Evolutionary conservation across 2,797 vertebrate species (phyloP).

Genomic region (Tragelaphus eurycerus): DNA sequence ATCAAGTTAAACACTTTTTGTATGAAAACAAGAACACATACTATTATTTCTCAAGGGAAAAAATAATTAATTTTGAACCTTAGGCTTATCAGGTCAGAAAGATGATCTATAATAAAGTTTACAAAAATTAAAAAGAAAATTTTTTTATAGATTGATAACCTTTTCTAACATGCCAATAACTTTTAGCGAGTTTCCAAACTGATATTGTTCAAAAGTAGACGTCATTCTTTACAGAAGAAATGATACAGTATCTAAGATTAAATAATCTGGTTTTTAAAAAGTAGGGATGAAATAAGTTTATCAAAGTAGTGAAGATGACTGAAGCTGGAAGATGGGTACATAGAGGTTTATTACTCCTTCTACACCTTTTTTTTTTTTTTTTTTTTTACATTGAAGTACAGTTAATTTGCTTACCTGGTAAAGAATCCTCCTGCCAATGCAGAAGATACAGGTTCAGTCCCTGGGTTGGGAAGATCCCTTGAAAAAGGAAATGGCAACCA

Average conservation of each 20-base stretch:
- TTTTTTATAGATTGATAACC: background rate
- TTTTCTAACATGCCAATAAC: background rate
- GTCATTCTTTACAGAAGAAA: conserved; percentile 3
- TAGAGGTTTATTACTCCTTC: background rate
- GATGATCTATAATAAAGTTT: background rate
- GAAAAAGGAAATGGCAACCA: background rate
- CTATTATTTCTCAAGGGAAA: conserved; percentile 38
- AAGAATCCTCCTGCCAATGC: background rate
- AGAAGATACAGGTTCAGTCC: background rate
- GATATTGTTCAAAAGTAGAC: background rate
- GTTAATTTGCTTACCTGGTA: background rate
- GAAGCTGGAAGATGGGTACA: background rate
- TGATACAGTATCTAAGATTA: background rate
- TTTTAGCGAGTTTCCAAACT: background rate
- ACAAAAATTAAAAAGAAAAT: background rate
- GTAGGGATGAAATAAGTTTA: background rate
- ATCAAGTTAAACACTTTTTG: conserved; percentile 44
- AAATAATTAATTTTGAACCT: conserved; percentile 62
- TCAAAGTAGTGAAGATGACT: background rate
- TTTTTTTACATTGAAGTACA: background rate
- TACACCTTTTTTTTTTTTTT: background rate
- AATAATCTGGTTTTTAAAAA: background rate
- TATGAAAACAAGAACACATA: background rate
- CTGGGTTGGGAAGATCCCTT: background rate
- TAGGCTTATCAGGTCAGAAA: conserved; percentile 32